Conservation (phyloP, 1,140 invertebrate species). For the Zelostemma sp. region DNA sequence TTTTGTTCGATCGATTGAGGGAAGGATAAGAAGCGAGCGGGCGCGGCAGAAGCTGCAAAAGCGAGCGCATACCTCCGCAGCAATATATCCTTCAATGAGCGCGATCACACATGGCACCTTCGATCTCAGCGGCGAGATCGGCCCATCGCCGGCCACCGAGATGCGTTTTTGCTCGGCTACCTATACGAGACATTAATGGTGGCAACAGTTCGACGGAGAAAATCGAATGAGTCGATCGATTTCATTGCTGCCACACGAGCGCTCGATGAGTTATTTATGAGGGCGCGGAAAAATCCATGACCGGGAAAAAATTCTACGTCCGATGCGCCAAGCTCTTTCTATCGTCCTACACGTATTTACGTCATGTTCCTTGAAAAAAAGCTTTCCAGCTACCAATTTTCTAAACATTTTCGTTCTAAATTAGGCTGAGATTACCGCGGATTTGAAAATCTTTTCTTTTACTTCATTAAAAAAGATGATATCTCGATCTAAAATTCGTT, state of each 20-base stretch:
- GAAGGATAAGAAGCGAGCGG: constrained; percentile 27
- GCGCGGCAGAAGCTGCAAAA: constrained; percentile 38
- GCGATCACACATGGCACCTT: constrained; percentile 39
- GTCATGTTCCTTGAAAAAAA: no score
- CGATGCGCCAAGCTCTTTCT: no score
- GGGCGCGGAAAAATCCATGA: neutral
- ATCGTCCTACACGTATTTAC: no score
- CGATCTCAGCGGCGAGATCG: constrained; percentile 36
- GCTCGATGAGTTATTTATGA: constrained; percentile 41
- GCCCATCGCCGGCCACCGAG: constrained; percentile 30
- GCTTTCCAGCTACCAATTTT: no score
- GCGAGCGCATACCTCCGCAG: constrained; percentile 12
- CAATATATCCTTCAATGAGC: constrained; percentile 12
- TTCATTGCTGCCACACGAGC: constrained; percentile 15
- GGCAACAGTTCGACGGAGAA: constrained; percentile 39
- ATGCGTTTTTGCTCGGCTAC: constrained; percentile 35
- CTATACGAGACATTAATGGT: constrained; percentile 43
- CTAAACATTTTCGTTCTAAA: no score
- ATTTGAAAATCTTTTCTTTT: no score
- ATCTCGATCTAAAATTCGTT: no score
- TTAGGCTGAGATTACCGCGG: no score
- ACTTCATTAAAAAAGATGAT: no score
- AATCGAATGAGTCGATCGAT: constrained; percentile 35
- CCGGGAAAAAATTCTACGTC: no score
- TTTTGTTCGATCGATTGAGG: neutral